These are phyloP conservation scores for Fulica atra DNA, from an alignment of 2,113 vertebrate genomes.

Conservation along the genomic window DNA sequence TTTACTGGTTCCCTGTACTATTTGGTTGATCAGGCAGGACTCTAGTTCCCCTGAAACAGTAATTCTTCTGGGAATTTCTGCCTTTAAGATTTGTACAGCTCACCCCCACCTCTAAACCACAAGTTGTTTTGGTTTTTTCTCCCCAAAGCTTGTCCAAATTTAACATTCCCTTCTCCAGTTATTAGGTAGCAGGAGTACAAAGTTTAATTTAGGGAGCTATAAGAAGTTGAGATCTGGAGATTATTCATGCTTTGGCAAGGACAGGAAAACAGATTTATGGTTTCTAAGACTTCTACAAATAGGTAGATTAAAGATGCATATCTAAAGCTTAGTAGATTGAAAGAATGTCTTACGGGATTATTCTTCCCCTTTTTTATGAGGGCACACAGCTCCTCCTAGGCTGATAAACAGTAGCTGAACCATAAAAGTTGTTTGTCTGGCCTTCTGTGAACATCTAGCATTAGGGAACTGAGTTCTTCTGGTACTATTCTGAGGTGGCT, in stretches of 20 bases:
- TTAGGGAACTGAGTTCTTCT: neutral
- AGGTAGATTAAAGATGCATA: slow-evolving; percentile 23
- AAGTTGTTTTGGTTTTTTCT: neutral
- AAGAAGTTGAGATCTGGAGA: slow-evolving; percentile 24
- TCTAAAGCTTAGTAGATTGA: neutral
- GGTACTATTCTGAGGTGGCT: neutral
- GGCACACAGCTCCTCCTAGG: neutral
- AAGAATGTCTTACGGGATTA: neutral
- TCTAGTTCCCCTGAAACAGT: neutral
- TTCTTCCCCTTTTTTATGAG: neutral
- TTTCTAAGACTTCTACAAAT: slow-evolving; percentile 1
- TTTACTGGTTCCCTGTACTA: neutral
- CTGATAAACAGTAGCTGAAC: neutral
- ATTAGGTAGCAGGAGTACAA: neutral
- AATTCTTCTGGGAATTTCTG: neutral
- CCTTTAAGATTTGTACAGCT: neutral
- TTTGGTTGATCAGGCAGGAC: neutral
- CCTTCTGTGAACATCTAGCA: neutral
- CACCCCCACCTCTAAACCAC: neutral
- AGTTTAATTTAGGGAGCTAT: slow-evolving; percentile 17
- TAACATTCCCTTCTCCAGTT: neutral
- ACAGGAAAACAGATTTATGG: neutral
- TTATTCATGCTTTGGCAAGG: slow-evolving; percentile 5
- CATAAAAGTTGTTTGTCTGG: neutral
- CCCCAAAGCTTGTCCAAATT: neutral